These are phyloP conservation scores for Silurus meridionalis DNA, from an alignment of 2,113 vertebrate species.

Conservation along the genomic window DNA sequence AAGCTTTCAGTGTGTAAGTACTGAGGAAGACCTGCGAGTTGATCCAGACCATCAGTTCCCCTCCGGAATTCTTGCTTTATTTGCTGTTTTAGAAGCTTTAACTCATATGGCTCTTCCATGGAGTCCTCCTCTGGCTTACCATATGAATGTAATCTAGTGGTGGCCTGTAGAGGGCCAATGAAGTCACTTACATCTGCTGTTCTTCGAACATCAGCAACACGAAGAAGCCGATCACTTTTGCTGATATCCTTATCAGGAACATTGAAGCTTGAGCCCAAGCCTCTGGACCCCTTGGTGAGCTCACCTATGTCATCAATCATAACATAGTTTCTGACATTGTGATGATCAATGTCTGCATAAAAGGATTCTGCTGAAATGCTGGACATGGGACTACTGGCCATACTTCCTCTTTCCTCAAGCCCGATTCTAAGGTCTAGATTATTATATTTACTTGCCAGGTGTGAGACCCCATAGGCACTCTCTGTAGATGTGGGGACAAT, in stretches of 20 bases:
- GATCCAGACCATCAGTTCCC: conserved; percentile 90
- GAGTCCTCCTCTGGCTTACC: conserved; percentile 93
- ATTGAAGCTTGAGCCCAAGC: conserved; percentile 83
- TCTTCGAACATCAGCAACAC: conserved; percentile 83
- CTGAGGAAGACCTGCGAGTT: conserved; percentile 86
- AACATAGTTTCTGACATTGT: conserved; percentile 89
- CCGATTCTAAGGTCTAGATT: conserved; percentile 91
- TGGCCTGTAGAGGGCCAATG: conserved; percentile 76
- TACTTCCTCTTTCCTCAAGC: conserved; percentile 88
- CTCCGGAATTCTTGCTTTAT: conserved; percentile 98
- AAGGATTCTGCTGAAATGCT: conserved; percentile 97
- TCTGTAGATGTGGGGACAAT: conserved; percentile 91
- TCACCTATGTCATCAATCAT: conserved; percentile 96
- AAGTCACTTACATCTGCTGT: conserved; percentile 84
- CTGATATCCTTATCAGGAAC: conserved; percentile 93
- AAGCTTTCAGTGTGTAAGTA: conserved; percentile 91
- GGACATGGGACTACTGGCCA: conserved; percentile 95
- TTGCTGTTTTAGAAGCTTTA: conserved; percentile 96
- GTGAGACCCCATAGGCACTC: conserved; percentile 83
- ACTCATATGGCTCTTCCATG: conserved; percentile 97
- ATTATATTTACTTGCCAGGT: conserved; percentile 87
- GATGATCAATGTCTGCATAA: conserved; percentile 95
- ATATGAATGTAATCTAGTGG: conserved; percentile 86
- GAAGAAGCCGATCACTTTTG: conserved; percentile 89
- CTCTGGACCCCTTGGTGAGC: conserved; percentile 85